Percentiles rank a stretch among this genome's conserved stretches.
These are phyloP conservation scores for Rhamnusium bicolor DNA, from an alignment of 2,888 invertebrate genomes.

Conservation along the genomic window DNA sequence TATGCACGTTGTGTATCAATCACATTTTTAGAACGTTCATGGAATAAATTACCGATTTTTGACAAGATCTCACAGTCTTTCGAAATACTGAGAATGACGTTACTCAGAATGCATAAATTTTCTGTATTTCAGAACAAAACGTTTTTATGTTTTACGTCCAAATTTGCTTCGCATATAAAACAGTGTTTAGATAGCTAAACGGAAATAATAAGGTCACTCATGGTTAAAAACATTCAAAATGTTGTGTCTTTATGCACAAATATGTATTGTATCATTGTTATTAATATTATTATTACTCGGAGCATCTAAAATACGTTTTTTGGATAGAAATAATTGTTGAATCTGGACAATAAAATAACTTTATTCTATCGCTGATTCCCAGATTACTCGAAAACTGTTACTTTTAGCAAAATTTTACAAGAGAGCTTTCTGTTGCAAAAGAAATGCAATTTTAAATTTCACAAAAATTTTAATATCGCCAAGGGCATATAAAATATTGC, in stretches of 20 bases:
- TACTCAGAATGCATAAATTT: conserved; percentile 15
- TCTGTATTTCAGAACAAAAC: background rate
- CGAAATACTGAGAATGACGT: conserved; percentile 45
- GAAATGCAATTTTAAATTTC: no score
- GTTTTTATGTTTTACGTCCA: background rate
- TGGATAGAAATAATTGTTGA: no score
- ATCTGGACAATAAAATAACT: no score
- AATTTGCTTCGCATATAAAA: background rate
- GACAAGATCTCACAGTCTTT: conserved; percentile 53
- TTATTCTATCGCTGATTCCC: no score
- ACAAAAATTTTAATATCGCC: no score
- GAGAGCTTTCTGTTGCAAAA: no score
- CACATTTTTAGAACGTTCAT: conserved; percentile 60
- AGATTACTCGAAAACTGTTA: no score
- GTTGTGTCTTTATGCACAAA: background rate
- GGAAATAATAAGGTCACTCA: background rate
- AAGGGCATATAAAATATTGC: no score
- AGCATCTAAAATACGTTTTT: no score
- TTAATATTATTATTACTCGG: no score
- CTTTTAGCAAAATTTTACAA: no score
- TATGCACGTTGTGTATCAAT: conserved; percentile 58
- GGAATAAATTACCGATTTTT: conserved; percentile 60
- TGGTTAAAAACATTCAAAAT: background rate
- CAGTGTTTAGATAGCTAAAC: background rate
- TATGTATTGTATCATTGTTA: no score